These are phyloP conservation scores for Sandelia bainsii DNA, from an alignment of 2,797 vertebrate species.

Conservation along the genomic window DNA sequence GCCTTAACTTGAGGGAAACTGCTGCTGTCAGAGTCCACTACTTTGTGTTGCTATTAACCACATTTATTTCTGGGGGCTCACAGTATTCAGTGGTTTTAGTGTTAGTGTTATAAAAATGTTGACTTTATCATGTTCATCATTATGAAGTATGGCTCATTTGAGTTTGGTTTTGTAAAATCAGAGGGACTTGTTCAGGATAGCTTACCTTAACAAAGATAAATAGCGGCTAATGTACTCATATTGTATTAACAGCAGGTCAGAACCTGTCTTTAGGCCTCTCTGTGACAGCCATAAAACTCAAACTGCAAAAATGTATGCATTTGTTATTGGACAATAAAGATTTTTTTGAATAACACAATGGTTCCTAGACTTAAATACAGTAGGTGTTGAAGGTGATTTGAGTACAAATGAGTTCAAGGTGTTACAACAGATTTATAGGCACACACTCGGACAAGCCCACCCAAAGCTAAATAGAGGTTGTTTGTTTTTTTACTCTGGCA, in stretches of 20 bases:
- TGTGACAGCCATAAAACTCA: background rate
- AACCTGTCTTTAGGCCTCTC: conserved; percentile 5
- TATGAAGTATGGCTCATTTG: background rate
- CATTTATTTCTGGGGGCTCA: background rate
- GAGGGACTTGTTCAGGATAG: background rate
- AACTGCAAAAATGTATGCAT: conserved; percentile 6
- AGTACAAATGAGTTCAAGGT: conserved; percentile 25
- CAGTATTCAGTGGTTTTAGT: background rate
- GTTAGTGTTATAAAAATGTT: background rate
- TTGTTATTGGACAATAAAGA: background rate
- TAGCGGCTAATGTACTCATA: conserved; percentile 12
- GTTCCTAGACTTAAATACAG: background rate
- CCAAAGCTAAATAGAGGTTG: conserved; percentile 14
- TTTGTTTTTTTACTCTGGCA: conserved; percentile 23
- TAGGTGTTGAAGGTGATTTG: conserved; percentile 38
- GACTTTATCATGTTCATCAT: background rate
- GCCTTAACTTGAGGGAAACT: background rate
- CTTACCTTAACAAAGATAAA: too few relatives aligned
- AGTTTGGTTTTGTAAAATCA: background rate
- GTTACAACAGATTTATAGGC: conserved; percentile 40
- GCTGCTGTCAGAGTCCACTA: background rate
- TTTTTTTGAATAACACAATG: background rate
- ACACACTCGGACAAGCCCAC: conserved; percentile 55
- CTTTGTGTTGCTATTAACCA: background rate
- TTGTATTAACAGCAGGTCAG: conserved; percentile 1